Evolutionary conservation across 2,113 vertebrate species (phyloP).

Genomic region (Prunella fulvescens): DNA sequence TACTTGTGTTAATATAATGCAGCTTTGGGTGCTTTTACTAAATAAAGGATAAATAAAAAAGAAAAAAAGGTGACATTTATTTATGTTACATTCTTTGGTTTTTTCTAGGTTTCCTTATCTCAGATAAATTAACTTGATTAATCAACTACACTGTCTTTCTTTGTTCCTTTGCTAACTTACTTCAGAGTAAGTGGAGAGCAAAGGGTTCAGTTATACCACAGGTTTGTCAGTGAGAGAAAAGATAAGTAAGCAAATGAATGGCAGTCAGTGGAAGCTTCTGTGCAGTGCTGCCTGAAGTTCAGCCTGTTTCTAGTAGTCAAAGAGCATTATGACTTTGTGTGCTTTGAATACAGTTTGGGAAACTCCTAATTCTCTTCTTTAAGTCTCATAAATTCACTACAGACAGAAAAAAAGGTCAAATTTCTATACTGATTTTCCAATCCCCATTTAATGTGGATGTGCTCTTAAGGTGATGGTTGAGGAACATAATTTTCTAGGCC

Average conservation of each 20-base stretch:
- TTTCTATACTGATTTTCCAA: background rate
- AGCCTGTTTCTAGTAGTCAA: background rate
- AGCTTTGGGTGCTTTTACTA: constrained; percentile 59
- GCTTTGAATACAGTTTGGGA: background rate
- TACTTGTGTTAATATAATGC: constrained; percentile 56
- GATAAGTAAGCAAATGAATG: background rate
- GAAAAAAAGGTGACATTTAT: background rate
- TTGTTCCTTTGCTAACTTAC: background rate
- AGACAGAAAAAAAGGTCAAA: background rate
- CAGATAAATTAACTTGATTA: background rate
- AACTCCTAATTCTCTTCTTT: background rate
- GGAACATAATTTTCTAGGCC: background rate
- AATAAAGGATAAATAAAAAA: constrained; percentile 50
- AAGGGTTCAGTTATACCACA: background rate
- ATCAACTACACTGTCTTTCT: background rate
- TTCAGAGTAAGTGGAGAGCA: background rate
- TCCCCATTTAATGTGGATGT: background rate
- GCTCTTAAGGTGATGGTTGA: background rate
- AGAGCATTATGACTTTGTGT: background rate
- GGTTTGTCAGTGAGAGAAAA: background rate
- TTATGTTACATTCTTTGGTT: background rate
- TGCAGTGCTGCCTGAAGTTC: background rate
- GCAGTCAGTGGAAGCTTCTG: background rate
- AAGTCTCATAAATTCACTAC: background rate
- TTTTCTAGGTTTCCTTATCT: background rate